These are phyloP conservation scores for Baronia brevicornis DNA, from an alignment of 2,888 invertebrate genomes.

Conservation along the genomic window DNA sequence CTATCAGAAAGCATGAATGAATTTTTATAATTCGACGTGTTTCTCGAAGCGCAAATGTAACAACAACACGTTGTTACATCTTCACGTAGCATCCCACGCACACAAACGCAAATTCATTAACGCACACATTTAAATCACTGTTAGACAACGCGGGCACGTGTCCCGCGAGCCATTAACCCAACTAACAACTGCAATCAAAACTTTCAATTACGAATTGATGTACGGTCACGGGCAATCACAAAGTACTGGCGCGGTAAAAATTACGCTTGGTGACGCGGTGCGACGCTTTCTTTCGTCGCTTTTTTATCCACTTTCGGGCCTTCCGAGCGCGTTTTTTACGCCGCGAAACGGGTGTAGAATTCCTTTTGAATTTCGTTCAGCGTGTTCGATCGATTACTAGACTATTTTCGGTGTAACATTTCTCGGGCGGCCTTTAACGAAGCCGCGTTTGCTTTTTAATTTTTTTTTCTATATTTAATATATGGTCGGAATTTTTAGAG, in stretches of 20 bases:
- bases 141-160: conserved; percentile 60
- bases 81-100: conserved; percentile 42
- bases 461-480: conserved; percentile 20
- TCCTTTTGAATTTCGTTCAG: conserved; percentile 41
- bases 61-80: conserved; percentile 39
- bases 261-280: conserved; percentile 21
- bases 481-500: conserved; percentile 40
- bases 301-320: conserved; percentile 32
- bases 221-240: conserved; percentile 30
- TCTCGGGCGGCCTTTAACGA: conserved; percentile 10
- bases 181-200: conserved; percentile 36
- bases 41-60: conserved; percentile 36
- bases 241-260: conserved; percentile 40
- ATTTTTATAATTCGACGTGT: conserved; percentile 16
- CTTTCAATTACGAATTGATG: conserved; percentile 45
- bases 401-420: conserved; percentile 21
- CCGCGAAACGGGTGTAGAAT: conserved; percentile 57
- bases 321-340: conserved; percentile 45
- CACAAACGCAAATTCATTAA: conserved; percentile 63
- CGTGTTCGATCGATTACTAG: conserved; percentile 50
- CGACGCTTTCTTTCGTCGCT: conserved; percentile 26
- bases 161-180: conserved; percentile 29
- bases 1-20: conserved; percentile 13
- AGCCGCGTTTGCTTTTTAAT: conserved; percentile 18
- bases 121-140: conserved; percentile 69